Percentiles rank a stretch among this genome's conserved stretches.
These are phyloP conservation scores for Andrena camellia DNA, from an alignment of 2,888 invertebrate genomes.

Conservation along the genomic window DNA sequence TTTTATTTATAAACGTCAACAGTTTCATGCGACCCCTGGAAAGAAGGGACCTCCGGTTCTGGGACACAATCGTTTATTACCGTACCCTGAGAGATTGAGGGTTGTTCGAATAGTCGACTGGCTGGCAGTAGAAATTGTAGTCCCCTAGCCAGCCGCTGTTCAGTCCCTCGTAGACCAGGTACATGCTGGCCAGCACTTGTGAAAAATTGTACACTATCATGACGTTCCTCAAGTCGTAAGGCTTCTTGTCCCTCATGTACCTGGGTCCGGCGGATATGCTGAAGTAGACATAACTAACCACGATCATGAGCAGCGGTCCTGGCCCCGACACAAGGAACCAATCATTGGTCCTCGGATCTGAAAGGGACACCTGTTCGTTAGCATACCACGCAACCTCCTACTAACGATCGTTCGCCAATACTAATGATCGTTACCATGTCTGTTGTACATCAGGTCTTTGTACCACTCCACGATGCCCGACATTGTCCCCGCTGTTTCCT, in stretches of 20 bases:
- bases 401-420: background rate
- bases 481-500: constrained; percentile 68
- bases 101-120: constrained; percentile 88
- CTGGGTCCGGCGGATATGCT: constrained; percentile 92
- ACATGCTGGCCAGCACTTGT: constrained; percentile 93
- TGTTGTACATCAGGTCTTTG: constrained; percentile 79
- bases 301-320: constrained; percentile 88
- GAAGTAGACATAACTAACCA: constrained; percentile 90
- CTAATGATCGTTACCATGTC: constrained; percentile 72
- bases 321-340: constrained; percentile 92
- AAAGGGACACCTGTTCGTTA: constrained; percentile 10
- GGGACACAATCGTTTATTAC: background rate
- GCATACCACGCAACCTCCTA: too few relatives aligned
- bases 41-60: background rate
- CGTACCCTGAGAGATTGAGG: constrained; percentile 89
- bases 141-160: constrained; percentile 85
- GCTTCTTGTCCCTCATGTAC: constrained; percentile 94
- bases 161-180: constrained; percentile 89
- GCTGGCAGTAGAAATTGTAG: constrained; percentile 91
- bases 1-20: too few relatives aligned
- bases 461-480: constrained; percentile 80
- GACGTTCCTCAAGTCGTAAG: constrained; percentile 91
- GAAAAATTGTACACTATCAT: constrained; percentile 94
- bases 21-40: too few relatives aligned
- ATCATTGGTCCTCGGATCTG: constrained; percentile 89